Evolutionary conservation across 2,113 vertebrate species (phyloP).

Genomic region (Gallinago media): DNA sequence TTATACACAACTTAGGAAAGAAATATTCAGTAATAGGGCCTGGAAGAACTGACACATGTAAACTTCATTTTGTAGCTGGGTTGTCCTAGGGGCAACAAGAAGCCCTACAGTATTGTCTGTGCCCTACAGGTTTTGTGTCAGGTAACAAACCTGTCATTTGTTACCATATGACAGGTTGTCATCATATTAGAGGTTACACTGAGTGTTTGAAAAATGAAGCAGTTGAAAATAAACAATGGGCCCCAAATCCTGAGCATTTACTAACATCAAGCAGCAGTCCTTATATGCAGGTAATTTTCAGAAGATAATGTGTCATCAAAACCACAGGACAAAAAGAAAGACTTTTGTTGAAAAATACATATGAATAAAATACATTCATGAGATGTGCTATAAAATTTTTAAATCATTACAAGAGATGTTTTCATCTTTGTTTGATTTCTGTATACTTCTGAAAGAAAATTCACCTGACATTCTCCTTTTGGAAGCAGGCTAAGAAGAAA

Average conservation of each 20-base stretch:
- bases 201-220: neutral
- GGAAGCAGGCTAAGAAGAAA: neutral
- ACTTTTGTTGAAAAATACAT: neutral
- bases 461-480: neutral
- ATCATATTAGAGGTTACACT: neutral
- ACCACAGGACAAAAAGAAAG: neutral
- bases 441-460: neutral
- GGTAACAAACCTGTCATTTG: neutral
- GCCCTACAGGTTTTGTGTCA: no score
- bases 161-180: neutral
- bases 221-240: neutral
- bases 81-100: neutral
- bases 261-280: neutral
- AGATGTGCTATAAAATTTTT: neutral
- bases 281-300: neutral
- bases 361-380: neutral
- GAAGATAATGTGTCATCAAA: neutral
- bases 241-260: neutral
- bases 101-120: neutral
- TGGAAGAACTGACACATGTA: neutral
- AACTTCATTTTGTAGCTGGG: neutral
- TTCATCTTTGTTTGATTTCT: neutral
- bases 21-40: neutral
- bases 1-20: neutral
- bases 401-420: neutral